Conservation (phyloP, 1,140 invertebrate genomes). For the Pseudomyrmex concolor region DNA sequence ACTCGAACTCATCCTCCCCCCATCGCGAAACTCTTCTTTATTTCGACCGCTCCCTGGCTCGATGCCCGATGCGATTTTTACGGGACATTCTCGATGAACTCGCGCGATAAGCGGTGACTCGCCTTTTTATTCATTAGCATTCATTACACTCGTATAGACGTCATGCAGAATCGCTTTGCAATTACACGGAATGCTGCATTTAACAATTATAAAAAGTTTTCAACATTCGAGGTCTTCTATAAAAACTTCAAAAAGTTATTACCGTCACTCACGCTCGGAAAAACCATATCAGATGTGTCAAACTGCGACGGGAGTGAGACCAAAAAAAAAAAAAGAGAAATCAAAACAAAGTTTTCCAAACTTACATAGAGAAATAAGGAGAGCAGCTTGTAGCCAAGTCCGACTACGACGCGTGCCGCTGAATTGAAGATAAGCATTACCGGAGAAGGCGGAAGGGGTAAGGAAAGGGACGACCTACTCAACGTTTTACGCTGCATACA, state of each 20-base stretch:
- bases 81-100: constrained; percentile 5
- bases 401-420: constrained; percentile 57
- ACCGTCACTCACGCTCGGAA: no score
- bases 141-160: constrained; percentile 36
- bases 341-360: constrained; percentile 38
- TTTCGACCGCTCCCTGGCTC: constrained; percentile 30
- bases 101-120: constrained; percentile 31
- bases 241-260: no score
- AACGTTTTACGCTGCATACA: constrained; percentile 24
- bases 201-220: no score
- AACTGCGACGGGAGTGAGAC: no score
- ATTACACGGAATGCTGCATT: not conserved
- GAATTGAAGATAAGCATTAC: constrained; percentile 70
- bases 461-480: constrained; percentile 42
- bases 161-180: not conserved
- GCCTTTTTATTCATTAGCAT: constrained; percentile 54
- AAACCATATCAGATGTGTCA: no score
- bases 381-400: constrained; percentile 39
- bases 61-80: constrained; percentile 63
- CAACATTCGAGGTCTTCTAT: no score
- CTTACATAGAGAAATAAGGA: constrained; percentile 18
- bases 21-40: constrained; percentile 28
- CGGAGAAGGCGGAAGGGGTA: no score
- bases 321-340: not conserved
- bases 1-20: constrained; percentile 12